phyloP scores from a whole-genome alignment of 1,140 invertebrate genomes.

The Tenebrio molitor region DNA sequence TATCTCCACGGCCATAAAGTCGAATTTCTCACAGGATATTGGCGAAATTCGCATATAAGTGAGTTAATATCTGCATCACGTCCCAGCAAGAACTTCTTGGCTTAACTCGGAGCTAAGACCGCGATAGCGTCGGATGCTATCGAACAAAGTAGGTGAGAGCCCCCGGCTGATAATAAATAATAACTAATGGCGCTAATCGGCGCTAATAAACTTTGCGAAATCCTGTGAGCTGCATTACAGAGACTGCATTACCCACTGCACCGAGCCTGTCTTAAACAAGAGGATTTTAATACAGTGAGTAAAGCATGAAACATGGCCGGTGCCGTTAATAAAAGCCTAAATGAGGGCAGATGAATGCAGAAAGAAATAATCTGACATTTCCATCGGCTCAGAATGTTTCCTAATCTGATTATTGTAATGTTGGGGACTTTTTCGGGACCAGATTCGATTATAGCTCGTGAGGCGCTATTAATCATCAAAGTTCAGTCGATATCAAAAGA shows the following conservation, averaged over 20 bases:
- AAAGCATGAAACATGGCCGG: conserved; percentile 23
- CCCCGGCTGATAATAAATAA: conserved; percentile 54
- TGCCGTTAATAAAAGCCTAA: too few species aligned
- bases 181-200: conserved; percentile 53
- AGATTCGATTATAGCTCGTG: too few species aligned
- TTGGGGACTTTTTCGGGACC: too few species aligned
- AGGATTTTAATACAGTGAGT: conserved; percentile 6
- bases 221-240: conserved; percentile 26
- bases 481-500: conserved; percentile 23
- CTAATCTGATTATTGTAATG: too few species aligned
- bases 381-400: too few species aligned
- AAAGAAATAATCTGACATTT: too few species aligned
- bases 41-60: conserved; percentile 41
- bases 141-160: conserved; percentile 48
- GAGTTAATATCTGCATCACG: conserved; percentile 53
- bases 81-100: conserved; percentile 43
- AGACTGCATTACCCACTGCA: conserved; percentile 41
- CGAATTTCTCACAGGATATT: conserved; percentile 35
- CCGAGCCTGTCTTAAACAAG: conserved; percentile 6
- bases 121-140: conserved; percentile 50
- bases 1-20: conserved; percentile 19
- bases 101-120: conserved; percentile 51
- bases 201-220: conserved; percentile 49
- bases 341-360: too few species aligned
- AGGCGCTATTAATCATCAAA: conserved; percentile 37